A percentile compares a stretch with the other conserved stretches of the same genome.
These are phyloP conservation scores for Clunio marinus DNA, from an alignment of 2,888 invertebrate species.

Conservation along the genomic window DNA sequence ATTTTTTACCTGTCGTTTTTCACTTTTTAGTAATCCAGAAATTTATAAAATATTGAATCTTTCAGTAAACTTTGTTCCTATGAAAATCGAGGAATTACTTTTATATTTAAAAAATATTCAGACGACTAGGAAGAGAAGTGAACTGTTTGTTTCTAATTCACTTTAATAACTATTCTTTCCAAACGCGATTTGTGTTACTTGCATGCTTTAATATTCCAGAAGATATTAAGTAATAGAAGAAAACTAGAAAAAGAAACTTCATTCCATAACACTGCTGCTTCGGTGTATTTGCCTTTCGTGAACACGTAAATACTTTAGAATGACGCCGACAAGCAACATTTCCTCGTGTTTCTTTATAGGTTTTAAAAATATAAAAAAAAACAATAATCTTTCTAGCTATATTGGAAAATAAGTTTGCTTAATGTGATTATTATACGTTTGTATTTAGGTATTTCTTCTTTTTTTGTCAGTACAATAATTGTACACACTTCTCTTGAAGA, in stretches of 20 bases:
- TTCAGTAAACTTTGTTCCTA: too few species aligned
- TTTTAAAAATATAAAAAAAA: background rate
- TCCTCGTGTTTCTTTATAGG: background rate
- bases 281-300: background rate
- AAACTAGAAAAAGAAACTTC: background rate
- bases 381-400: background rate
- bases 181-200: background rate
- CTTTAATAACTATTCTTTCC: conserved; percentile 5
- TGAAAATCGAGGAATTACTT: too few species aligned
- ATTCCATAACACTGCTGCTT: too few species aligned
- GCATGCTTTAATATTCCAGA: background rate
- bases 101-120: too few species aligned
- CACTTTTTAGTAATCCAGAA: too few species aligned
- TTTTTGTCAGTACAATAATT: too few species aligned
- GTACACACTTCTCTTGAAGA: background rate
- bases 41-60: too few species aligned
- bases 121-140: too few species aligned
- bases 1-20: too few species aligned
- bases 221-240: background rate
- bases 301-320: background rate
- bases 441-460: background rate
- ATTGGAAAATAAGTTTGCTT: background rate
- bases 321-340: too few species aligned
- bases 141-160: conserved; percentile 6
- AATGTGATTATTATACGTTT: background rate